phyloP scores from a whole-genome alignment of 2,113 vertebrate genomes.

The Pogona vitticeps region DNA sequence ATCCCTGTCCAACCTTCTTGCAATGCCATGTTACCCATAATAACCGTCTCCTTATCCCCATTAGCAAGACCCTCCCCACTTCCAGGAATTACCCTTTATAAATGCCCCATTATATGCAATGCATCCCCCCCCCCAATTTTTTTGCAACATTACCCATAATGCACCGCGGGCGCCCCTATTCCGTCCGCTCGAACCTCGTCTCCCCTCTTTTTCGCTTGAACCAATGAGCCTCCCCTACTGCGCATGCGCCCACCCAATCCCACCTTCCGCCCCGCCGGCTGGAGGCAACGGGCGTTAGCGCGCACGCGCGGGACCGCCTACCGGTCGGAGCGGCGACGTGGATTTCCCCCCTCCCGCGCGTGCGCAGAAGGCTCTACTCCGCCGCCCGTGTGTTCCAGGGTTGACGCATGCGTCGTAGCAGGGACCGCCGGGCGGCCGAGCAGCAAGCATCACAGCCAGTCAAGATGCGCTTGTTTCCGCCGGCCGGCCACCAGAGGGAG shows the following conservation, averaged over 20 bases:
- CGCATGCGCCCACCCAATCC: constrained; percentile 17
- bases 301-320: background rate
- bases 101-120: background rate
- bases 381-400: background rate
- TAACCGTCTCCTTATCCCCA: background rate
- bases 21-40: background rate
- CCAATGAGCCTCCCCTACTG: background rate
- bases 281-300: too few relatives aligned
- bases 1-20: background rate
- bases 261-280: background rate
- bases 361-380: background rate
- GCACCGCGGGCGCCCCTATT: constrained; percentile 6
- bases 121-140: background rate
- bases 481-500: background rate
- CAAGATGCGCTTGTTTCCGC: background rate
- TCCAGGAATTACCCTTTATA: background rate
- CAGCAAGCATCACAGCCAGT: accelerated
- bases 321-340: background rate
- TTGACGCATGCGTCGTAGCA: background rate
- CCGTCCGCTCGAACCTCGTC: background rate
- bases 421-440: background rate
- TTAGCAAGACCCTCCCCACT: too few relatives aligned
- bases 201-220: background rate
- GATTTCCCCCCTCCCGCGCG: background rate
- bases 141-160: constrained; percentile 64